Base-by-base conservation (phyloP, 2,113 vertebrate species). In the Geococcyx californianus region DNA sequence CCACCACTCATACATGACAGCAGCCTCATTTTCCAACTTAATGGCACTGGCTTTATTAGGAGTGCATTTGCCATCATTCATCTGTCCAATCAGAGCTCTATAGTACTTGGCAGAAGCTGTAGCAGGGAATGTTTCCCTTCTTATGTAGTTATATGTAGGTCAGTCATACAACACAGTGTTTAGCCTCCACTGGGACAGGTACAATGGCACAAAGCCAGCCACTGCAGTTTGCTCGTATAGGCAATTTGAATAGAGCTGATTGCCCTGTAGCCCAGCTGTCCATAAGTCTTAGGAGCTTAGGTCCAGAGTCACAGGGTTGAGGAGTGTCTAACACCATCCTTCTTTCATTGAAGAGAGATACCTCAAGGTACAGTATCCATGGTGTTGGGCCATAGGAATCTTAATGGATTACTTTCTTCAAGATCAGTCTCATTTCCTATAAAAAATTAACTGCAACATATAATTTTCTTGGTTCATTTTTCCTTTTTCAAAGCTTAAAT, bases 71-170 rank as follows among this genome's bases (percentile, higher is more conserved):
- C 84, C 93, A 91, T 93, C 89, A 73, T 70, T 95, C 93, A 84
- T 93, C 93, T 96, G 75, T 87, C 77, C 69, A 95, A 93, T 95
- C 91, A 96, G 74, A 94, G 80, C 88, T 90, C 89, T 90, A 85
- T 34, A 74, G 83, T 59, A 79, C 79, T 96, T 94, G 93, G 93
- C 96, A 96, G 94, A 92, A 94, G 66, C 59, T 64, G 58, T 62
- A 87, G 72, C 89, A 66, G 77, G 54, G 73, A 95, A 63, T 66
- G 77, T 96, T 96, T 87, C 72, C 94, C 88, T 90, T 81, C 52
- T 78, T 82, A 82, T 93, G 84, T 82, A 94, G 90, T 89, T 77
- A 94, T 96, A 96, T 94, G 89, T 96, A 96, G 94, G 96, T 97
- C 95, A 97, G 76, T 92, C 92, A 94, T 83, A 88, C 80, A 93